Evolutionary conservation across 1,140 invertebrate genomes (phyloP), one percentile per base, ranked within the genome.

Genomic region (Papilio machaon): DNA sequence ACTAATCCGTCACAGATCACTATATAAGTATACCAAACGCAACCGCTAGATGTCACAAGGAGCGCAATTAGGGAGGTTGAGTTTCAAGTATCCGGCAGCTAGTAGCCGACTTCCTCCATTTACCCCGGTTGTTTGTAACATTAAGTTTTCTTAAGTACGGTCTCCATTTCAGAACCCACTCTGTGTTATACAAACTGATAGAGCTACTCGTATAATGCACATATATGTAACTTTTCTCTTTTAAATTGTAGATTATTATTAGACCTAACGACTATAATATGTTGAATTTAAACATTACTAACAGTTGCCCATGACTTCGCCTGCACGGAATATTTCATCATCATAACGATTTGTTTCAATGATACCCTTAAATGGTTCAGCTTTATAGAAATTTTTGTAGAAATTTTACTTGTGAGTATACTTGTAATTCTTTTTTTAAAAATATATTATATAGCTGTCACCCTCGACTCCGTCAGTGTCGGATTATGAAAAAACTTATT

Each of bases 81-180:
- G 64, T 70, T 70, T 70, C 30, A 70, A 70, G 64, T 70, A 70
- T 70, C 64, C 64, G 64, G 64, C 6, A 64, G 60, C 60, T 64
- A 23, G 58, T 67, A 67, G 30, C 60, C 19, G 60, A 19, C 64
- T 70, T 35, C 23, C 23, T 70, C 64, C 64, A 70, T 70, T 70
- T 70, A 70, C 64, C n/a, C 64, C 64, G 64, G 64, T 70, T 70
- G 64, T 70, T 70, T 70, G 64, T 70, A 70, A 70, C 64, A 70
- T 70, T 70, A 70, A 70, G 64, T 70, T 70, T 70, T 35, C 64
- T 70, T 70, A 35, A 70, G 64, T 64, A 70, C 64, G 64, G 64
- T 35, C 64, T 70, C 64, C 30, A 70, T 70, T 70, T 70, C 64
- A 70, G 13, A 10, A 38, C 30, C 10, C 64, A 70, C 64, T 70